Base-by-base conservation (phyloP, 2,113 vertebrate species). In the Gymnogyps californianus region DNA sequence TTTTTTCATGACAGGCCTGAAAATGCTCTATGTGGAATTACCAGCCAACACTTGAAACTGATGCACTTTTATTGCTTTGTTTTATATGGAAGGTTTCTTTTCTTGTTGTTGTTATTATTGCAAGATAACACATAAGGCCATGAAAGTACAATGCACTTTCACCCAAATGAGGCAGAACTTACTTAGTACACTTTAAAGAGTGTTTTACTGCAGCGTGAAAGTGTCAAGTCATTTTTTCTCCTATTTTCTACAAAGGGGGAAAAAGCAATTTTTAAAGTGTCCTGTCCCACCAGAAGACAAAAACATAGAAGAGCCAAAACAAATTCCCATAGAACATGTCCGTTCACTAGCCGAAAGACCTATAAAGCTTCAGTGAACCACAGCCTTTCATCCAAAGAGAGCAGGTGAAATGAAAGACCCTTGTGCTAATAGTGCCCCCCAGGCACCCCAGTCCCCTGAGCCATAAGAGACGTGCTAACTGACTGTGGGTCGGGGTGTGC, bases 401-500 rank as follows among this genome's bases (percentile, higher is more conserved):
- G 1, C 1, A 16, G 55, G 7, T 52, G n/a, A 34, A 64, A 31
- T 54, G 18, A 32, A 54, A 74, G 36, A 34, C 47, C 24, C 61
- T 66, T 42, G 34, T 65, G 38, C 16, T 52, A 4, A 1, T 2
- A 2, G 52, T 71, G 61, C 13, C 28, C 13, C 25, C 20, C 2
- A 0, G 47, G 57, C 64, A 38, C 44, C 29, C 51, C 66, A 15
- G 59, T 29, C 3, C 67, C 36, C 15, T 1, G 5, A 16, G 55
- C 4, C 2, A 0, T 12, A 3, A 2, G 18, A 29, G 74, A 9
- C 36, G n/a, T 32, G 36, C 67, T 75, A 13, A 8, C 19, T 20
- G 54, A 2, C 34, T 78, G 54, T 0, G 0, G 20, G 66, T 21
- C 2, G 1, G 26, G 42, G 5, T 58, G 32, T 0, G 4, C 4